Evolutionary conservation across 2,888 invertebrate genomes (phyloP).

Genomic region (Salticus scenicus): DNA sequence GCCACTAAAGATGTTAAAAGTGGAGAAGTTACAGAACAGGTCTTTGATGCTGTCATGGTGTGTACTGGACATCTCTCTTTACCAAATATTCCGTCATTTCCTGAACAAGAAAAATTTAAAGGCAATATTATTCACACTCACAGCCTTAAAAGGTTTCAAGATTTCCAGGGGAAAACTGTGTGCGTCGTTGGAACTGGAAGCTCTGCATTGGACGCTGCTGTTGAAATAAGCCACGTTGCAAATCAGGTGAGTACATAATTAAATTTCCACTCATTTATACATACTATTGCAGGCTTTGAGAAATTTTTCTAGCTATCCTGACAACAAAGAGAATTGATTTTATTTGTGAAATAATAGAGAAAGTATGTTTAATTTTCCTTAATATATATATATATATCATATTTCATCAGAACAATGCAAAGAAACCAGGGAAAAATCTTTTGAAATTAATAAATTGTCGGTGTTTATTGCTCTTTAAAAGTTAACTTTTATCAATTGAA

Average conservation of each 20-base stretch:
- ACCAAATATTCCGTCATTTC: constrained; percentile 75
- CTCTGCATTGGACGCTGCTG: constrained; percentile 76
- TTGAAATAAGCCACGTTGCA: constrained; percentile 74
- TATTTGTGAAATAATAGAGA: too few relatives aligned
- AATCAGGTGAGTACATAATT: constrained; percentile 73
- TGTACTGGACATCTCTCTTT: constrained; percentile 77
- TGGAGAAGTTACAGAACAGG: not conserved
- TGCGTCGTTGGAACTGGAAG: constrained; percentile 78
- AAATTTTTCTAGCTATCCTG: too few relatives aligned
- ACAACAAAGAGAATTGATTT: too few relatives aligned
- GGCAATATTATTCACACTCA: constrained; percentile 72
- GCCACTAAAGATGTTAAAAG: not conserved
- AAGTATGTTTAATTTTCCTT: too few relatives aligned
- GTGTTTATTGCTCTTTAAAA: too few relatives aligned
- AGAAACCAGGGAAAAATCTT: too few relatives aligned
- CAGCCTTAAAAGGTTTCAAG: constrained; percentile 65
- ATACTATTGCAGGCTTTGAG: too few relatives aligned
- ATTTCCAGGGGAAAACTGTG: constrained; percentile 74
- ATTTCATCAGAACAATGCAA: too few relatives aligned
- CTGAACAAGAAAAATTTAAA: constrained; percentile 75
- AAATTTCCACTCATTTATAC: too few relatives aligned
- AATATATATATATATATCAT: too few relatives aligned
- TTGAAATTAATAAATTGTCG: too few relatives aligned
- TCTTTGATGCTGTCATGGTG: constrained; percentile 76
- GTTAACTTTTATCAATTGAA: too few relatives aligned